phyloP scores from a whole-genome alignment of 2,888 invertebrate species.

The Cartodere bifasciata region DNA sequence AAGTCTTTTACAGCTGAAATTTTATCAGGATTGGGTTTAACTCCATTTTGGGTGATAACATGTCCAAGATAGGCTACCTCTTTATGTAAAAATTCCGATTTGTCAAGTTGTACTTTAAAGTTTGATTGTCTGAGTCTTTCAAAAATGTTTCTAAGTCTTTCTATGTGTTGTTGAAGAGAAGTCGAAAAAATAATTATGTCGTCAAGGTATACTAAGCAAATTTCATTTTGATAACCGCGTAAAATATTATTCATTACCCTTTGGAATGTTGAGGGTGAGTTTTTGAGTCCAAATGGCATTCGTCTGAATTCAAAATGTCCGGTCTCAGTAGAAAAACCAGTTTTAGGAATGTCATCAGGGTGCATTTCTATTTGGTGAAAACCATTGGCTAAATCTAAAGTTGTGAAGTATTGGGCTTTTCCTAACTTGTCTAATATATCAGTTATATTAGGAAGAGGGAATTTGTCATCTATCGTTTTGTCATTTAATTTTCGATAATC shows the following conservation, averaged over 20 bases:
- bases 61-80: conserved; percentile 15
- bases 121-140: conserved; percentile 12
- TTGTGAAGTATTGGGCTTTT: conserved; percentile 17
- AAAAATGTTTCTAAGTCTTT: conserved; percentile 14
- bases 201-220: conserved; percentile 18
- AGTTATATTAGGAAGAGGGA: conserved; percentile 16
- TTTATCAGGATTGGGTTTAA: conserved; percentile 14
- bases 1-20: conserved; percentile 11
- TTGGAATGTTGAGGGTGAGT: conserved; percentile 21
- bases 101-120: conserved; percentile 16
- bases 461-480: too few relatives aligned
- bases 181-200: conserved; percentile 16
- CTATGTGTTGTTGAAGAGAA: conserved; percentile 15
- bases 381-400: conserved; percentile 18
- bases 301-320: conserved; percentile 20
- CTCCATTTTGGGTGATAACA: conserved; percentile 15
- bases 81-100: too few relatives aligned
- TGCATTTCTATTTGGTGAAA: conserved; percentile 23
- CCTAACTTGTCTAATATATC: conserved; percentile 21
- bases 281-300: conserved; percentile 21
- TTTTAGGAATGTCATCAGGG: conserved; percentile 17
- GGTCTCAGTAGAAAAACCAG: conserved; percentile 18
- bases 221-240: conserved; percentile 13
- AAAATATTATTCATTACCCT: conserved; percentile 19
- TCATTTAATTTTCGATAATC: too few relatives aligned